Conservation (phyloP, 2,888 invertebrate species). For the Sarcophaga subvicina region DNA sequence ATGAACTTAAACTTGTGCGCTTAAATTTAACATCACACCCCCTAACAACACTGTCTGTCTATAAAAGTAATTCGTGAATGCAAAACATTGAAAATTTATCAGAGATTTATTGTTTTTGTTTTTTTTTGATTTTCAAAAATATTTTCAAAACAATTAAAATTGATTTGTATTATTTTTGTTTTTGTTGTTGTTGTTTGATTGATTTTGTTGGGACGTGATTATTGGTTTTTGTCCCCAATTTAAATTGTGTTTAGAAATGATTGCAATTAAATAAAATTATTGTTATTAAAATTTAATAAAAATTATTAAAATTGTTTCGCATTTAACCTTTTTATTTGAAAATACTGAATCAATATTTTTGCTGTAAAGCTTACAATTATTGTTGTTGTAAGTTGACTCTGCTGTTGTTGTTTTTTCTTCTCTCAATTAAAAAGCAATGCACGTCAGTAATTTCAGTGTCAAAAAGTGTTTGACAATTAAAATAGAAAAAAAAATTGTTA, state of each 20-base stretch:
- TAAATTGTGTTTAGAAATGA: neutral
- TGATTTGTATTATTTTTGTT: neutral
- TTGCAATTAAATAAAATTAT: neutral
- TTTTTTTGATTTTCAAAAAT: neutral
- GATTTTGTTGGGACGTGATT: neutral
- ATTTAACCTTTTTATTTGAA: conserved; percentile 43
- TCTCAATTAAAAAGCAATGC: conserved; percentile 41
- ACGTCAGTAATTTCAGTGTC: conserved; percentile 63
- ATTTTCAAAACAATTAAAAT: neutral
- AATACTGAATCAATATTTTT: neutral
- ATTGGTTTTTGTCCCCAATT: neutral
- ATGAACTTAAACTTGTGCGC: conserved; percentile 53
- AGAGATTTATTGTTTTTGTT: too few species aligned
- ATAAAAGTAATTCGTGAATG: neutral
- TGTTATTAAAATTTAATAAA: too few species aligned
- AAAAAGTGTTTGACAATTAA: conserved; percentile 35
- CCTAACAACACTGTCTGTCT: neutral
- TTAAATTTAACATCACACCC: neutral
- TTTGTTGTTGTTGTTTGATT: neutral
- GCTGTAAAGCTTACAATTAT: neutral
- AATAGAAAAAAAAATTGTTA: conserved; percentile 25
- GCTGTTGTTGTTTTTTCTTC: neutral
- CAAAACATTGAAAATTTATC: too few species aligned
- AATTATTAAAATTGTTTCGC: neutral
- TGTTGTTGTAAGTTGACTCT: too few species aligned